Percentiles rank a stretch among this genome's conserved stretches.
These are phyloP conservation scores for Andrena bicolor DNA, from an alignment of 2,888 invertebrate genomes.

Conservation along the genomic window DNA sequence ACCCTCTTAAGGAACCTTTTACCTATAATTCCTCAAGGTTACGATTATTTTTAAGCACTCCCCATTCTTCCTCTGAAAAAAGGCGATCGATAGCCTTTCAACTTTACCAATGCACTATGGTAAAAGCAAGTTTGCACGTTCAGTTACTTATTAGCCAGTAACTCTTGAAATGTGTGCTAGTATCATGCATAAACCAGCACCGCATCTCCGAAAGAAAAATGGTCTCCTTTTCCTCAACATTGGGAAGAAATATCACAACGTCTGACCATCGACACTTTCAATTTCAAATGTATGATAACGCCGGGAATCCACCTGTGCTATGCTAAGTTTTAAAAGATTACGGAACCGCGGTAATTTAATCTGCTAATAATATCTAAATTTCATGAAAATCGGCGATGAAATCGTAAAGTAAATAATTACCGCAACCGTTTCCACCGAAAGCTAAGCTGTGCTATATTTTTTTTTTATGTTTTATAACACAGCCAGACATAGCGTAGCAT, in stretches of 20 bases:
- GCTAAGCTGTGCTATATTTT: too few relatives aligned
- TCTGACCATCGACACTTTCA: too few relatives aligned
- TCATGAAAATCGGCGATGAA: too few relatives aligned
- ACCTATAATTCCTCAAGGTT: neutral
- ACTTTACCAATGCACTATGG: slow-evolving; percentile 21
- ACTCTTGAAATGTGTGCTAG: neutral
- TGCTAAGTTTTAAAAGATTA: too few relatives aligned
- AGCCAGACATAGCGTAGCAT: too few relatives aligned
- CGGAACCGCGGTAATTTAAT: too few relatives aligned
- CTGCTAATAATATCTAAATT: too few relatives aligned
- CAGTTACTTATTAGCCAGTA: neutral
- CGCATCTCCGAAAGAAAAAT: neutral
- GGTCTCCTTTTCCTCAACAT: neutral
- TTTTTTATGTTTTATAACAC: too few relatives aligned
- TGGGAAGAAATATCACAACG: neutral
- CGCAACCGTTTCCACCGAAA: too few relatives aligned
- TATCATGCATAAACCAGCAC: neutral
- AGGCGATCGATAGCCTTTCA: slow-evolving; percentile 9
- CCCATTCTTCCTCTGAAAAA: neutral
- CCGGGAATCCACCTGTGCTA: too few relatives aligned
- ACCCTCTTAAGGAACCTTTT: neutral
- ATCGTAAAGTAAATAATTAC: too few relatives aligned
- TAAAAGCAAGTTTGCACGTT: slow-evolving; percentile 16
- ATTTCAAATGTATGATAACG: too few relatives aligned
- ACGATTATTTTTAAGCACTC: slow-evolving; percentile 19